phyloP scores from a whole-genome alignment of 2,888 invertebrate species.

The Heliconius erato region DNA sequence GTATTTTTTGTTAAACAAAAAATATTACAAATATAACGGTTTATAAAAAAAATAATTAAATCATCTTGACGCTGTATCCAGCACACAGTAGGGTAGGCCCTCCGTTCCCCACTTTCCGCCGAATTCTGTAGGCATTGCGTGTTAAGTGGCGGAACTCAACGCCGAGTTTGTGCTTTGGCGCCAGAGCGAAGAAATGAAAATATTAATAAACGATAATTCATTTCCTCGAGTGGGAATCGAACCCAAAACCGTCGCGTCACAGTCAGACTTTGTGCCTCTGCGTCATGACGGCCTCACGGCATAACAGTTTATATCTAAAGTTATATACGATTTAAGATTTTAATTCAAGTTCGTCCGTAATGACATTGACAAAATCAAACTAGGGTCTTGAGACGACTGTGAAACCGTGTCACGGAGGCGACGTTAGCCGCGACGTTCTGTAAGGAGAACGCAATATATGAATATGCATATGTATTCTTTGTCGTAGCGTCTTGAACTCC shows the following conservation, averaged over 20 bases:
- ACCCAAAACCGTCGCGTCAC: too few species aligned
- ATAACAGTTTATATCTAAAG: not conserved
- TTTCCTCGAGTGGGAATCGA: too few species aligned
- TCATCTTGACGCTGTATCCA: too few species aligned
- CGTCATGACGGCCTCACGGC: too few species aligned
- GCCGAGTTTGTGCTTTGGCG: too few species aligned
- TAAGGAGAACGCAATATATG: conserved; percentile 73
- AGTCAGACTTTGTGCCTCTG: too few species aligned
- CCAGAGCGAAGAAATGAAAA: too few species aligned
- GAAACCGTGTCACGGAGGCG: conserved; percentile 67
- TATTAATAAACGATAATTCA: too few species aligned
- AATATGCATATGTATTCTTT: conserved; percentile 78
- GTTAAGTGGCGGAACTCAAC: too few species aligned
- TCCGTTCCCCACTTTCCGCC: too few species aligned
- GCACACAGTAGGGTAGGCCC: too few species aligned
- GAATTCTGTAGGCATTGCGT: too few species aligned
- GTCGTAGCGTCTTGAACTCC: conserved; percentile 72
- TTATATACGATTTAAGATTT: not conserved
- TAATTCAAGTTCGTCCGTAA: not conserved
- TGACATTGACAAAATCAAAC: conserved; percentile 62
- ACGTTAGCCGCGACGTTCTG: conserved; percentile 63
- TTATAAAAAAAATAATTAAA: not conserved
- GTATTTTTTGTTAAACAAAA: not conserved
- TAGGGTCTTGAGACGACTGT: conserved; percentile 62
- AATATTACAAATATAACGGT: not conserved